These are phyloP conservation scores for Rhinogobio ventralis DNA, from an alignment of 2,797 vertebrate genomes.

Conservation along the genomic window DNA sequence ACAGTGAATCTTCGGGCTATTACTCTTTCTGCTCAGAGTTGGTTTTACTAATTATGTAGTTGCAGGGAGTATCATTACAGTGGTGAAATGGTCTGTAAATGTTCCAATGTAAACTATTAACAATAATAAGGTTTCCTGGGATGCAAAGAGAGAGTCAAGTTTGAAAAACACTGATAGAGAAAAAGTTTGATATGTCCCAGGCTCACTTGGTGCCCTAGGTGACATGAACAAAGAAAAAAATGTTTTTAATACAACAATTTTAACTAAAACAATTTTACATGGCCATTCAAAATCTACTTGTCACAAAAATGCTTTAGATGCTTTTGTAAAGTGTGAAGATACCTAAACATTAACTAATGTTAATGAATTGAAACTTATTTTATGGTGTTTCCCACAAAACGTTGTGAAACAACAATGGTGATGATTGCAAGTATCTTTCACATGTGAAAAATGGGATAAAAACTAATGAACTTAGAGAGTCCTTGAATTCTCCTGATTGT, in stretches of 20 bases:
- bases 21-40: neutral
- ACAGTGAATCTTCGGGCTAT: neutral
- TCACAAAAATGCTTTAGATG: neutral
- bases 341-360: neutral
- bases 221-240: neutral
- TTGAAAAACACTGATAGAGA: neutral
- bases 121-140: neutral
- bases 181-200: neutral
- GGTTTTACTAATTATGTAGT: slow-evolving; percentile 2
- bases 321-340: neutral
- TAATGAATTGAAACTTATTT: neutral
- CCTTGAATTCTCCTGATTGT: slow-evolving; percentile 11
- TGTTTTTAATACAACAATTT: neutral
- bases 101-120: neutral
- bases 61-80: neutral
- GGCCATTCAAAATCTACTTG: neutral
- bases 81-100: neutral
- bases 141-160: neutral
- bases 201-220: neutral
- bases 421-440: neutral
- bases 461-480: neutral
- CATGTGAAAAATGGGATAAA: neutral
- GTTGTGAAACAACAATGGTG: neutral
- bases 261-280: neutral
- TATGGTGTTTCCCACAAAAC: neutral